A percentile compares a stretch with the other conserved stretches of the same genome.
Evolutionary conservation across 2,797 vertebrate genomes (phyloP).

Genomic region (Sitta carolinensis): DNA sequence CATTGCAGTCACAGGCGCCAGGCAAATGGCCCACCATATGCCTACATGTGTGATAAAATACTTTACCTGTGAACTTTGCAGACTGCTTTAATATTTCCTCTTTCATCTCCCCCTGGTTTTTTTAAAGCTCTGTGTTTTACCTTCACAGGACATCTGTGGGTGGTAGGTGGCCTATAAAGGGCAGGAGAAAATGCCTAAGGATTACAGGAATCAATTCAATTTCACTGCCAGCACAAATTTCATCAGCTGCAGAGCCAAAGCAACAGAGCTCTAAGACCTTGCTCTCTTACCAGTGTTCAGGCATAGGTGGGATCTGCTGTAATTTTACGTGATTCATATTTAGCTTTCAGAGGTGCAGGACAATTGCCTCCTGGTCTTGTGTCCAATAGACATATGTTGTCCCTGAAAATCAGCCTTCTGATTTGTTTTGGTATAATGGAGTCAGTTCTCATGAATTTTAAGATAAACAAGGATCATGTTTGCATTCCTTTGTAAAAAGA

Average conservation of each 20-base stretch:
- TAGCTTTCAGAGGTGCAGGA: neutral
- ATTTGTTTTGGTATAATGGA: too few relatives aligned
- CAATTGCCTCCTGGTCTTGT: neutral
- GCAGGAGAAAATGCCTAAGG: neutral
- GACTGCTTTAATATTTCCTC: neutral
- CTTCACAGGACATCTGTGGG: neutral
- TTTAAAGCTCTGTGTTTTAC: neutral
- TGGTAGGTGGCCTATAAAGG: neutral
- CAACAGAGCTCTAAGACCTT: neutral
- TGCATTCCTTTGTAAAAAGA: too few relatives aligned
- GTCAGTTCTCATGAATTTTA: too few relatives aligned
- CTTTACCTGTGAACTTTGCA: neutral
- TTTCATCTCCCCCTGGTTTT: neutral
- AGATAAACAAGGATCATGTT: too few relatives aligned
- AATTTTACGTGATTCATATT: neutral
- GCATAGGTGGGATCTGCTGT: neutral
- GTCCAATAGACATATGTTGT: neutral
- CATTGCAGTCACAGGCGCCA: neutral
- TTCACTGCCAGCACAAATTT: neutral
- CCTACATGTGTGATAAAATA: slow-evolving; percentile 1
- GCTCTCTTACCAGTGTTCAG: neutral
- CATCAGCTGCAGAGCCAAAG: neutral
- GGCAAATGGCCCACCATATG: slow-evolving; percentile 3
- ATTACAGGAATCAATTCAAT: neutral
- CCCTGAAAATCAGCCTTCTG: too few relatives aligned